Evolutionary conservation across 1,140 invertebrate genomes (phyloP).

Genomic region (Cotesia typhae): DNA sequence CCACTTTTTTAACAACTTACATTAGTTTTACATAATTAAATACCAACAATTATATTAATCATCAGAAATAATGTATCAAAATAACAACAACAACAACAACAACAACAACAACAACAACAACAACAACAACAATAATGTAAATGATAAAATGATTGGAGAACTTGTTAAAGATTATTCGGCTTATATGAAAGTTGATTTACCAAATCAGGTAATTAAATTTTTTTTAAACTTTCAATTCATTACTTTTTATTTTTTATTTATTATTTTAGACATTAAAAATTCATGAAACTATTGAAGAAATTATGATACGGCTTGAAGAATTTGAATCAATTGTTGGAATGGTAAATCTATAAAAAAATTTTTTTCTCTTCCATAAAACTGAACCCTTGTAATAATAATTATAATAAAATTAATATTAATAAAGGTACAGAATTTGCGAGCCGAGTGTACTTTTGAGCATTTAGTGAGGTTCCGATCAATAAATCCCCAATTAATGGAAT

Average conservation of each 20-base stretch:
- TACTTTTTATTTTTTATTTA: background rate
- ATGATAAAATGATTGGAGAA: slow-evolving; percentile 43
- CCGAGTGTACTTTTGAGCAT: slow-evolving; percentile 48
- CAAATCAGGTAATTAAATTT: slow-evolving; percentile 38
- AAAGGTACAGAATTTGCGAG: slow-evolving; percentile 48
- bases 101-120: background rate
- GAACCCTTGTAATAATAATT: background rate
- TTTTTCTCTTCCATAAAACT: background rate
- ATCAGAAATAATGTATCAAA: background rate
- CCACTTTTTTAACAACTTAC: no score
- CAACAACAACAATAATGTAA: slow-evolving; percentile 5
- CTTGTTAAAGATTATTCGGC: slow-evolving; percentile 48
- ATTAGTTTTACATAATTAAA: no score
- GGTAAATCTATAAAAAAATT: slow-evolving; percentile 38
- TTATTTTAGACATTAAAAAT: slow-evolving; percentile 45
- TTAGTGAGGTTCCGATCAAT: slow-evolving; percentile 44
- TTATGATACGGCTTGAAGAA: slow-evolving; percentile 52
- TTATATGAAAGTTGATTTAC: slow-evolving; percentile 49
- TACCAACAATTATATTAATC: no score
- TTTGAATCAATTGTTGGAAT: slow-evolving; percentile 55
- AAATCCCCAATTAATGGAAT: slow-evolving; percentile 41
- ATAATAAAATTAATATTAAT: background rate
- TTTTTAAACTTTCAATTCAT: slow-evolving; percentile 22
- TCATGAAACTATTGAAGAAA: slow-evolving; percentile 49
- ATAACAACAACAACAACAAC: background rate